Evolutionary conservation across 2,888 invertebrate genomes (phyloP).

Genomic region (Campoplex nolae): DNA sequence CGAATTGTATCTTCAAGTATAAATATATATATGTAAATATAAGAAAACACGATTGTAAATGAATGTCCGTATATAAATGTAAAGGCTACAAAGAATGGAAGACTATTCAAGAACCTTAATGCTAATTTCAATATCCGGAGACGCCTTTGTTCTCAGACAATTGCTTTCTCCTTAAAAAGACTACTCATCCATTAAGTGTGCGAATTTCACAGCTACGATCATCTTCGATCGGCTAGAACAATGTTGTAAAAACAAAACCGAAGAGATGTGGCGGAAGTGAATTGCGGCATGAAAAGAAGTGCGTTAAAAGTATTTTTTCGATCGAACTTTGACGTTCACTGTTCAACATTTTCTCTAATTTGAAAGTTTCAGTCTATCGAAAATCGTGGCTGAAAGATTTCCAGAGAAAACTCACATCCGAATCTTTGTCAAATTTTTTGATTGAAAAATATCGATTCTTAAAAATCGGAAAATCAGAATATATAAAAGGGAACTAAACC

Average conservation of each 20-base stretch:
- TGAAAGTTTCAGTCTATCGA: background rate
- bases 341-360: background rate
- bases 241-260: background rate
- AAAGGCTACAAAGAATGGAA: background rate
- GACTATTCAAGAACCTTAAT: background rate
- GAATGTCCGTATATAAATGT: background rate
- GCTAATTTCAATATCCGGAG: background rate
- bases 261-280: background rate
- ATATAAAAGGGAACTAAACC: no score
- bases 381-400: background rate
- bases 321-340: background rate
- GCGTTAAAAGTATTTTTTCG: background rate
- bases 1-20: background rate
- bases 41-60: no score
- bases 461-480: no score
- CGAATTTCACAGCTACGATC: background rate
- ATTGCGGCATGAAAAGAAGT: background rate
- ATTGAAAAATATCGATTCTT: no score
- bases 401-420: background rate
- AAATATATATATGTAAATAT: background rate
- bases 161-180: background rate
- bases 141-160: conserved; percentile 13
- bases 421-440: no score
- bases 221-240: background rate
- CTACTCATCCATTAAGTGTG: background rate